These are phyloP conservation scores for Nothoprocta pentlandii DNA, from an alignment of 2,113 vertebrate genomes.

Conservation along the genomic window DNA sequence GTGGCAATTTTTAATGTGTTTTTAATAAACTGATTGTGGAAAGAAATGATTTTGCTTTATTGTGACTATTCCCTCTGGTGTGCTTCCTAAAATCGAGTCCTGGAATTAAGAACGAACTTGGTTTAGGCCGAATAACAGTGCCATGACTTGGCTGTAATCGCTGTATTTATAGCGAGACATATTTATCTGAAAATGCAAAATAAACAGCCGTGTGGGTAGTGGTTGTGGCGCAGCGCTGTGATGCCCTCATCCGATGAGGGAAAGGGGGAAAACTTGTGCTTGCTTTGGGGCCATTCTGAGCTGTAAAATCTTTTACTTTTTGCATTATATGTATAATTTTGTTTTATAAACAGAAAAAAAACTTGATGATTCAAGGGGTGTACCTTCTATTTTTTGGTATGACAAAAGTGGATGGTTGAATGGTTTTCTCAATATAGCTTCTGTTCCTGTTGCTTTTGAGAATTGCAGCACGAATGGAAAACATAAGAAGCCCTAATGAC, in stretches of 20 bases:
- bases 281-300: neutral
- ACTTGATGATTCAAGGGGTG: neutral
- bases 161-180: neutral
- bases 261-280: neutral
- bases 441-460: neutral
- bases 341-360: neutral
- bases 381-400: neutral
- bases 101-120: neutral
- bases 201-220: slow-evolving; percentile 3
- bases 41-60: slow-evolving; percentile 40
- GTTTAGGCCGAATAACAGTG: neutral
- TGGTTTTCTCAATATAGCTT: neutral
- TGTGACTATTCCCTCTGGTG: slow-evolving; percentile 33
- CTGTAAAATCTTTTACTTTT: neutral
- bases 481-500: neutral
- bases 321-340: neutral
- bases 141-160: neutral
- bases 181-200: neutral
- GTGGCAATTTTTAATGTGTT: slow-evolving; percentile 55
- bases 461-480: neutral
- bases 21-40: slow-evolving; percentile 52
- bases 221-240: neutral
- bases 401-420: neutral
- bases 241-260: neutral
- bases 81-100: slow-evolving; percentile 9